A percentile compares a stretch with the other conserved stretches of the same genome.
Conservation (phyloP, 2,888 invertebrate genomes). For the Calliphora vomitoria region DNA sequence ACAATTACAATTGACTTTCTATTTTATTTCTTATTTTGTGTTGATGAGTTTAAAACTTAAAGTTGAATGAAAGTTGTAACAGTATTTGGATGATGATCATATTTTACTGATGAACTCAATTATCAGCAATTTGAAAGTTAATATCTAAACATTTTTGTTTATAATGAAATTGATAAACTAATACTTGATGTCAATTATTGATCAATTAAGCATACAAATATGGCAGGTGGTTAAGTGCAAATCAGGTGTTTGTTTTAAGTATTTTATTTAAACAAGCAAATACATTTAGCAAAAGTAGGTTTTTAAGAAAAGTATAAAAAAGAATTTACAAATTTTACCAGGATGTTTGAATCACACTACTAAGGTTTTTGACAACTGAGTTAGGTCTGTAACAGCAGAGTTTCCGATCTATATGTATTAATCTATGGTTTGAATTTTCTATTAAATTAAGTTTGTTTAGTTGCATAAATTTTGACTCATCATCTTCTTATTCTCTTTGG, state of each 20-base stretch:
- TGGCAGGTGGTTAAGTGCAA: neutral
- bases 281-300: neutral
- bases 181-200: slow-evolving; percentile 41
- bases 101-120: slow-evolving; percentile 35
- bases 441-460: neutral
- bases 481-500: neutral
- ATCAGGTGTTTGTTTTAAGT: slow-evolving; percentile 29
- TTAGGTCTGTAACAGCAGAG: too few relatives aligned
- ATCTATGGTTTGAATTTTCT: too few relatives aligned
- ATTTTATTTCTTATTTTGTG: slow-evolving; percentile 41
- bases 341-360: neutral
- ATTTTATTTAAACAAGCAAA: neutral
- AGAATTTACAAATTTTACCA: neutral
- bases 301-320: neutral
- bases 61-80: slow-evolving; percentile 61
- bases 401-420: too few relatives aligned
- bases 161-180: slow-evolving; percentile 35
- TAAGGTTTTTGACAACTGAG: neutral
- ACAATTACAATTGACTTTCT: slow-evolving; percentile 57
- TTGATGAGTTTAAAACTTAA: slow-evolving; percentile 3
- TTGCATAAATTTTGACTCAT: neutral
- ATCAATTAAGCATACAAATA: slow-evolving; percentile 34
- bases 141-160: slow-evolving; percentile 21
- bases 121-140: slow-evolving; percentile 63
- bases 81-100: slow-evolving; percentile 13